Conservation (phyloP, 2,113 vertebrate species). For the Heterotilapia buettikoferi region DNA sequence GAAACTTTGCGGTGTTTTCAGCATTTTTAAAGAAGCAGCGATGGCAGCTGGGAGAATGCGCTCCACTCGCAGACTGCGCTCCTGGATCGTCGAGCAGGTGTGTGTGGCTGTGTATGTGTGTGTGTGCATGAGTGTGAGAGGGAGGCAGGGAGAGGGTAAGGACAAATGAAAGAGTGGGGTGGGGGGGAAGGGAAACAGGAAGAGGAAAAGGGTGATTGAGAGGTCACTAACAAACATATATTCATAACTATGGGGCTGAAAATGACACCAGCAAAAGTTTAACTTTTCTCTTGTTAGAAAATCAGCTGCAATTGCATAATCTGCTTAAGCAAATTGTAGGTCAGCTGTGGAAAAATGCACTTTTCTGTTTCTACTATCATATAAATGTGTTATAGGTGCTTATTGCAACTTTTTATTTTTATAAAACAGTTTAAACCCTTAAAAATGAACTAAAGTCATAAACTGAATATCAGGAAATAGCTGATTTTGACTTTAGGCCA, state of each 20-base stretch:
- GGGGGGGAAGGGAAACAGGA: not conserved
- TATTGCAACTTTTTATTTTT: not conserved
- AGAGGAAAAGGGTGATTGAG: not conserved
- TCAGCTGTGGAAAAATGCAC: not conserved
- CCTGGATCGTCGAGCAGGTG: slow-evolving; percentile 82
- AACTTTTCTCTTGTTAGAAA: not conserved
- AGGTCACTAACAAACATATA: not conserved
- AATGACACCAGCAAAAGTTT: not conserved
- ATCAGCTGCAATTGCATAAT: not conserved
- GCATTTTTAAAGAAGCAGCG: not conserved
- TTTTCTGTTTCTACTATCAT: not conserved
- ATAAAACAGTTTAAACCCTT: not conserved
- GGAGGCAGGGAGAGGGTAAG: not conserved
- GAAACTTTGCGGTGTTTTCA: not conserved
- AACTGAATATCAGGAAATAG: not conserved
- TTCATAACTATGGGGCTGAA: not conserved
- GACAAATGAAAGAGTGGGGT: not conserved
- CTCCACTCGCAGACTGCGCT: slow-evolving; percentile 77
- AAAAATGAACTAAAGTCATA: not conserved
- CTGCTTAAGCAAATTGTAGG: not conserved
- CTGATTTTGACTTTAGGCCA: not conserved
- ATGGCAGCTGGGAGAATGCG: slow-evolving; percentile 73
- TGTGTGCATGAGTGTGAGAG: not conserved
- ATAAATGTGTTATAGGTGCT: not conserved
- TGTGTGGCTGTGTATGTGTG: not conserved